Conservation (phyloP, 2,888 invertebrate genomes). For the Eretmocerus hayati region DNA sequence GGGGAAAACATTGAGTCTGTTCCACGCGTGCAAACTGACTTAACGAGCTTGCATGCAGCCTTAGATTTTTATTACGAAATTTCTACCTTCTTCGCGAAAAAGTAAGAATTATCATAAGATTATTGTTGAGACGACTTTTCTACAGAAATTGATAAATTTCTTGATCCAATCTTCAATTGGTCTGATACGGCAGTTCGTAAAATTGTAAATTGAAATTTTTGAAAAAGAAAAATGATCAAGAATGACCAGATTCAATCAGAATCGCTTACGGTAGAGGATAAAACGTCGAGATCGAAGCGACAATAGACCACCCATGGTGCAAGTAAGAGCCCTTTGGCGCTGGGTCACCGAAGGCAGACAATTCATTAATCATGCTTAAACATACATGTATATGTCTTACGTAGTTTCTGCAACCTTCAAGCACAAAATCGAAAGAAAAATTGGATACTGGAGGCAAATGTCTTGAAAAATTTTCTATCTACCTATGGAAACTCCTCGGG, state of each 20-base stretch:
- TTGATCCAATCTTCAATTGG: conserved; percentile 24
- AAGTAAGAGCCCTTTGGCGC: conserved; percentile 37
- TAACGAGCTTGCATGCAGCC: conserved; percentile 26
- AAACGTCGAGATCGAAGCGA: conserved; percentile 19
- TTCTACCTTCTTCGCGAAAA: too few species aligned
- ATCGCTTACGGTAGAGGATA: not conserved
- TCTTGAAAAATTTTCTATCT: conserved; percentile 3
- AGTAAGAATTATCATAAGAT: not conserved
- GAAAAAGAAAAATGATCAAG: too few species aligned
- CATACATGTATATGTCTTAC: conserved; percentile 12
- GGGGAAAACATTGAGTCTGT: not conserved
- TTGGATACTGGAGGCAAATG: not conserved
- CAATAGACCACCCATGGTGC: conserved; percentile 37
- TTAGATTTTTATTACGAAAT: not conserved
- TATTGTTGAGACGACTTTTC: not conserved
- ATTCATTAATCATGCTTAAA: conserved; percentile 21
- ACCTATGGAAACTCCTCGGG: conserved; percentile 14
- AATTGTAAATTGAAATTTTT: too few species aligned
- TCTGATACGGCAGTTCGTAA: too few species aligned
- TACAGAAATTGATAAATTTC: conserved; percentile 23
- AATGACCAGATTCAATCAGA: too few species aligned
- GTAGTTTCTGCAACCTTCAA: conserved; percentile 19
- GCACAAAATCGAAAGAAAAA: too few species aligned
- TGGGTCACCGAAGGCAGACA: conserved; percentile 33
- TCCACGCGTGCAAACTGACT: conserved; percentile 19